Percentiles rank a stretch among this genome's conserved stretches.
Conservation (phyloP, 1,140 invertebrate species). For the Drosophila santomea region DNA sequence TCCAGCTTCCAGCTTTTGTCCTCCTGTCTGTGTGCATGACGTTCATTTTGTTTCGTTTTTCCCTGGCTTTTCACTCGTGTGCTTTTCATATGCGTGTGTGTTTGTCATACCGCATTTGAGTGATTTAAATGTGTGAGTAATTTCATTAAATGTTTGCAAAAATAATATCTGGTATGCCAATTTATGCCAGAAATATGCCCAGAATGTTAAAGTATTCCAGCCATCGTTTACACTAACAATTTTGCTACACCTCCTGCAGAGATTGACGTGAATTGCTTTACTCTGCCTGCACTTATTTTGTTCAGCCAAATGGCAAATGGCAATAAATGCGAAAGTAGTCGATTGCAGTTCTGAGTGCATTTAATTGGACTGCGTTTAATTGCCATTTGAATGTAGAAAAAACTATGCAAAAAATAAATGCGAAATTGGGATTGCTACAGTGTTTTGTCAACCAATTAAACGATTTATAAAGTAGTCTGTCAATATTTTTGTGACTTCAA, state of each 20-base stretch:
- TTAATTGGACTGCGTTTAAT: slow-evolving; percentile 23
- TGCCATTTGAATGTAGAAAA: not conserved
- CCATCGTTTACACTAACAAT: slow-evolving; percentile 12
- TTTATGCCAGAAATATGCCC: slow-evolving; percentile 75
- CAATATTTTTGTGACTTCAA: too few relatives aligned
- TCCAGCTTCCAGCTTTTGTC: slow-evolving; percentile 17
- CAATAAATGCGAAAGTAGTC: not conserved
- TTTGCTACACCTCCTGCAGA: slow-evolving; percentile 10
- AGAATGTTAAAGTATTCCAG: slow-evolving; percentile 63
- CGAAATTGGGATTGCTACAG: not conserved
- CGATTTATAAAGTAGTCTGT: not conserved
- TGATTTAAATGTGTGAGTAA: slow-evolving; percentile 68
- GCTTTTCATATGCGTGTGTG: slow-evolving; percentile 11
- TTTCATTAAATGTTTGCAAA: slow-evolving; percentile 71
- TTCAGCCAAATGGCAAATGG: not conserved
- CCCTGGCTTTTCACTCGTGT: slow-evolving; percentile 50
- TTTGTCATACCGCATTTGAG: slow-evolving; percentile 62
- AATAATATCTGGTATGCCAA: slow-evolving; percentile 60
- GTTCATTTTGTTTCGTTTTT: slow-evolving; percentile 48
- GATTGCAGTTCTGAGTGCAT: not conserved
- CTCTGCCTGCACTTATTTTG: not conserved
- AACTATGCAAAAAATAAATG: not conserved
- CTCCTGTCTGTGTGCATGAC: slow-evolving; percentile 17
- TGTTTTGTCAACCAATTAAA: not conserved
- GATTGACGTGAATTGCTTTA: slow-evolving; percentile 23